Evolutionary conservation across 1,140 invertebrate genomes (phyloP).

Genomic region (Tigriopus japonicus): DNA sequence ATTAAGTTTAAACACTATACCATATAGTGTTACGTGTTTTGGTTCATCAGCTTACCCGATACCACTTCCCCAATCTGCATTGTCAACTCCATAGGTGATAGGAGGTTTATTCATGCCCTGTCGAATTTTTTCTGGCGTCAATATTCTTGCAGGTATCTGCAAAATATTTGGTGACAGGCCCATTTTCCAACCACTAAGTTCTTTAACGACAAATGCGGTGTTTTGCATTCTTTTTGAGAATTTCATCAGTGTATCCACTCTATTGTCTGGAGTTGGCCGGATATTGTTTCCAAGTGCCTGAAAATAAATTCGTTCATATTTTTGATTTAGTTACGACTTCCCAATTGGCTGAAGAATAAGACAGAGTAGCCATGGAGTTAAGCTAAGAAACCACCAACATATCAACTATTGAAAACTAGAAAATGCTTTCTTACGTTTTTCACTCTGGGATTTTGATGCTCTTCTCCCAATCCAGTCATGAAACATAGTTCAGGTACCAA

Average conservation of each 20-base stretch:
- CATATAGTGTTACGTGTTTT: no score
- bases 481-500: conserved; percentile 29
- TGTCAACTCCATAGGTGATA: conserved; percentile 17
- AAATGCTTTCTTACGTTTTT: no score
- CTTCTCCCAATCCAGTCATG: conserved; percentile 47
- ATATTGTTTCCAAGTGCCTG: background rate
- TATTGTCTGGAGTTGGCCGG: background rate
- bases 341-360: no score
- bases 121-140: conserved; percentile 26
- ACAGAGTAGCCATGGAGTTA: no score
- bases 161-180: conserved; percentile 23
- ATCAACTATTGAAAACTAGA: no score
- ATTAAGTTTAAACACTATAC: no score
- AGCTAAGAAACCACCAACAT: no score
- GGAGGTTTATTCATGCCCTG: conserved; percentile 18
- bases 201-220: conserved; percentile 22
- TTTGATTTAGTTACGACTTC: no score
- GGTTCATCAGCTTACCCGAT: no score
- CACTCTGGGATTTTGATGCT: conserved; percentile 21
- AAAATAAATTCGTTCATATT: conserved; percentile 29
- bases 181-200: conserved; percentile 29
- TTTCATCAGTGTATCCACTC: background rate
- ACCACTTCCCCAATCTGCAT: conserved; percentile 23
- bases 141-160: conserved; percentile 24
- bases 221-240: conserved; percentile 14